These are phyloP conservation scores for Geotrupes spiniger DNA, from an alignment of 2,888 invertebrate species.

Conservation along the genomic window DNA sequence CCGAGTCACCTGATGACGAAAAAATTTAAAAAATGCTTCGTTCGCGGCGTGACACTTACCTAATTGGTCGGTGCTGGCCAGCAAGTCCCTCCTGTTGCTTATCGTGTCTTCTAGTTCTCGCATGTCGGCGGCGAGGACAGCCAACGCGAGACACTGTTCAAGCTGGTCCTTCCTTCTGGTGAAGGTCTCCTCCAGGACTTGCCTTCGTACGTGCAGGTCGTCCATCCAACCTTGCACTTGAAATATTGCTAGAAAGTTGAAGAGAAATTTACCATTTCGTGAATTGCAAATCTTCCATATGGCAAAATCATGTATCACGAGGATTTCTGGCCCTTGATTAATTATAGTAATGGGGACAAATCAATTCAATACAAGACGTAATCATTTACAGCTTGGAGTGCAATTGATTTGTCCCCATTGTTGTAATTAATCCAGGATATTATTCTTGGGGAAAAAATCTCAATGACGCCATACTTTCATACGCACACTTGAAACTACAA, in stretches of 20 bases:
- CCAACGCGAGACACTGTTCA: slow-evolving; percentile 74
- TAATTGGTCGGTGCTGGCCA: slow-evolving; percentile 59
- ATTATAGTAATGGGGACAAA: too few relatives aligned
- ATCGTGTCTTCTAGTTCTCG: slow-evolving; percentile 62
- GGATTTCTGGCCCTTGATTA: too few relatives aligned
- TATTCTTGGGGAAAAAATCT: too few relatives aligned
- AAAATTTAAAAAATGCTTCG: background rate
- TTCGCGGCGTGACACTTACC: slow-evolving; percentile 41
- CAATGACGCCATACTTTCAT: too few relatives aligned
- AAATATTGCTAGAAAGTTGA: slow-evolving; percentile 55
- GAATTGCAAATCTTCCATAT: too few relatives aligned
- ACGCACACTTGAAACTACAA: too few relatives aligned
- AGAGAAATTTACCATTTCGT: too few relatives aligned
- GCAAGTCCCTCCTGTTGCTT: slow-evolving; percentile 55
- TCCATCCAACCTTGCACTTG: slow-evolving; percentile 76
- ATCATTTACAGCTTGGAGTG: too few relatives aligned
- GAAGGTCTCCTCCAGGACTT: slow-evolving; percentile 67
- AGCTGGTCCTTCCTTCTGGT: slow-evolving; percentile 69
- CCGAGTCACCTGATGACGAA: slow-evolving; percentile 60
- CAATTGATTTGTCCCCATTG: too few relatives aligned
- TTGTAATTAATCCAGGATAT: too few relatives aligned
- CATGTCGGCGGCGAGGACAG: slow-evolving; percentile 70
- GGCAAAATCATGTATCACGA: too few relatives aligned
- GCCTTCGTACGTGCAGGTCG: slow-evolving; percentile 70
- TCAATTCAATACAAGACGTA: too few relatives aligned